Evolutionary conservation across 2,113 vertebrate species (phyloP), one percentile per base, ranked within the genome.

Genomic region (zebrafish (Danio rerio)): DNA sequence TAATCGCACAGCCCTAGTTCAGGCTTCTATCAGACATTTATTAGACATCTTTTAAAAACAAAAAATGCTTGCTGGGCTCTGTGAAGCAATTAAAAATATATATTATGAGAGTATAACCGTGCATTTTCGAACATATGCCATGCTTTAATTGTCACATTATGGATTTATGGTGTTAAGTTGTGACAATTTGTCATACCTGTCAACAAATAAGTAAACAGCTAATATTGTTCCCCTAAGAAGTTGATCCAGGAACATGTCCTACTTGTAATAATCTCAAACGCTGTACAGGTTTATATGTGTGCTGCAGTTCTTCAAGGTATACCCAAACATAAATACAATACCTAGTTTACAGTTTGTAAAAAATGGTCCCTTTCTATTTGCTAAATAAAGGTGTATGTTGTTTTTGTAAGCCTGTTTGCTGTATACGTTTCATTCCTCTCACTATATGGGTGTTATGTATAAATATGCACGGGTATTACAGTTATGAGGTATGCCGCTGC

Each of bases 321-420:
- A 86, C 84, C 88, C 86, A 89, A 83, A 56, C 86, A 61, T 86
- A 85, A 89, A 84, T 87, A 88, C 86, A 81, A 84, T 89, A 89
- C 88, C 90, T 92, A 90, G 90, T 93, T 92, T 92, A 93, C 89
- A 86, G 88, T 91, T 92, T 91, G 92, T 92, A 92, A 79, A 89
- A 90, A 86, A 89, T 81, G 84, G 90, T 89, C 89, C 88, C 91
- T 93, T 92, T 78, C 72, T 78, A 85, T 89, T 87, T 93, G 91
- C 90, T 88, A 90, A 93, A 93, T 93, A 93, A 94, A 93, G 62
- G 86, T 92, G 82, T 88, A 90, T 91, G 91, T 89, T 84, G 87
- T 87, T 80, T 87, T 89, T 92, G 87, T 88, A 75, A 65, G 47
- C 45, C 18, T 68, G 76, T 55, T 70, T 40, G 9, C 42, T 72